A percentile compares a stretch with the other conserved stretches of the same genome.
Conservation (phyloP, 2,797 vertebrate genomes). For the Nannoperca australis region DNA sequence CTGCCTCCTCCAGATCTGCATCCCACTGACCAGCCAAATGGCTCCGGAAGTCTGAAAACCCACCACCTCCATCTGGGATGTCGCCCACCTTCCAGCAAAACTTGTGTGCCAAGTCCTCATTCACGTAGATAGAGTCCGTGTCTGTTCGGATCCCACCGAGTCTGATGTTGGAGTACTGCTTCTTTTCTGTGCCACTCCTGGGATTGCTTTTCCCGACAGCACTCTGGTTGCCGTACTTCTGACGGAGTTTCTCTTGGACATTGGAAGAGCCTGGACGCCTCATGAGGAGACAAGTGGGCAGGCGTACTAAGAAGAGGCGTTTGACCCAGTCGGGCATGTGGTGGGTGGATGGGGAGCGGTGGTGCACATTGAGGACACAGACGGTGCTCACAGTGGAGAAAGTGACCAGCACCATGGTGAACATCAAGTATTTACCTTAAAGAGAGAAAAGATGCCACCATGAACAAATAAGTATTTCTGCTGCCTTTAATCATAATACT, state of each 20-base stretch:
- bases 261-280: conserved; percentile 80
- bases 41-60: conserved; percentile 73
- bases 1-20: conserved; percentile 83
- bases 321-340: conserved; percentile 88
- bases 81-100: conserved; percentile 79
- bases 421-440: conserved; percentile 88
- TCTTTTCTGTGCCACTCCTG: conserved; percentile 47
- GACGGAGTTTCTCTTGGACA: conserved; percentile 71
- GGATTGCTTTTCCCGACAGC: conserved; percentile 21
- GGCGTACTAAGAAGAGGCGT: conserved; percentile 81
- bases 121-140: conserved; percentile 73
- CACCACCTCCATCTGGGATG: conserved; percentile 68
- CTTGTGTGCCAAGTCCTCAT: conserved; percentile 75
- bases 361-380: conserved; percentile 88
- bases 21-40: conserved; percentile 73
- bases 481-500: conserved; percentile 1
- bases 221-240: conserved; percentile 60
- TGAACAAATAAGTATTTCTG: neutral
- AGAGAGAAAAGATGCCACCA: neutral
- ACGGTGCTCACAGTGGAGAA: conserved; percentile 86
- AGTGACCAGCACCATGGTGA: conserved; percentile 89
- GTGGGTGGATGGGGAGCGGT: conserved; percentile 88
- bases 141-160: conserved; percentile 69
- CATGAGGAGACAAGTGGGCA: conserved; percentile 86
- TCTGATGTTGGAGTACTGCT: conserved; percentile 64